Evolutionary conservation across 2,113 vertebrate genomes (phyloP), one percentile per base, ranked within the genome.

Genomic region (Empidonax traillii): DNA sequence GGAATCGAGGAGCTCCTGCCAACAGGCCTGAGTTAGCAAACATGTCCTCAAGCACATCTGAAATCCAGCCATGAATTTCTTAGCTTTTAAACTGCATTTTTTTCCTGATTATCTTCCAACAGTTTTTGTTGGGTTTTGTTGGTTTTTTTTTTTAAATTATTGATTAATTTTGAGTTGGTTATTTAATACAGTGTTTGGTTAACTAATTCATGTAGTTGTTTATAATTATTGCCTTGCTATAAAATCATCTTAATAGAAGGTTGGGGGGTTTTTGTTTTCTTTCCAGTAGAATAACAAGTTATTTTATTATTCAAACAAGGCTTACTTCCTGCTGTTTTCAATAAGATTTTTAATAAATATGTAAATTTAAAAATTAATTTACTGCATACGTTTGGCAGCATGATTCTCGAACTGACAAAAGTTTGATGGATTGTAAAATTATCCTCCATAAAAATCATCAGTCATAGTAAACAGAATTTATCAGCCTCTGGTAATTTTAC

Each of bases 271-370:
- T 89, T 96, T 96, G 94, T 97, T 96, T 97, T 95, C 92, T 98
- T 96, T 98, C 93, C 92, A 96, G 93, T 91, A 95, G 82, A 97
- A 97, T 98, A 98, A 97, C 96, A 97, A 97, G 94, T 97, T 97
- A 97, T 96, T 98, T 98, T 98, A 97, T 98, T 97, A 98, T 98
- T 98, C 98, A 97, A 97, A 98, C 97, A 72, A 89, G 89, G 76
- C 95, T 97, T 92, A 97, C 92, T 97, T 98, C 97, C 97, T 97
- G 97, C 97, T 98, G 97, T 96, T 98, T 98, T 96, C 97, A 98
- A 97, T 98, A 98, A 55, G 68, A 98, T 96, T 97, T 98, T 98
- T 98, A 98, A 98, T 98, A 98, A 98, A 98, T 98, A 98, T 98
- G 98, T 98, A 98, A 98, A 98, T 98, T 96, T 96, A 80, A 95